Conservation (phyloP, 2,113 vertebrate genomes). For the Varanus komodoensis region DNA sequence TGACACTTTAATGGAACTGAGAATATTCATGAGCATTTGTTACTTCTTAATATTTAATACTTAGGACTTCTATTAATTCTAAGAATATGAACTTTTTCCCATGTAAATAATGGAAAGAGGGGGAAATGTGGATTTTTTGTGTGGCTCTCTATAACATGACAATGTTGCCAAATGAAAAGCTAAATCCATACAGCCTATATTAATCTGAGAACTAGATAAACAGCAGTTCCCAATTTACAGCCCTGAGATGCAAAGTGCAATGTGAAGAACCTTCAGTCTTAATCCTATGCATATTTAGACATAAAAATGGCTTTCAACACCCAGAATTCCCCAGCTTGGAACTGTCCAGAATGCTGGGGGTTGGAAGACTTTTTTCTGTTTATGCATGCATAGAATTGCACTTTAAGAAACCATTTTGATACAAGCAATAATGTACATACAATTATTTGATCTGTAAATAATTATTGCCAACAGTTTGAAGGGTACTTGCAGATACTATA, state of each 20-base stretch:
- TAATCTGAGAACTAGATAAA: background rate
- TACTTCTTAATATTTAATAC: background rate
- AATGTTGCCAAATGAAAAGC: background rate
- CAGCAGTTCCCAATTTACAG: background rate
- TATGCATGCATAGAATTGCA: too few species aligned
- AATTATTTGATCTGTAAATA: background rate
- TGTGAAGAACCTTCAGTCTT: too few species aligned
- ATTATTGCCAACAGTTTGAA: background rate
- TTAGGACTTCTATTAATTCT: background rate
- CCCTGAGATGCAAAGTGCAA: background rate
- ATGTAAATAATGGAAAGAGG: background rate
- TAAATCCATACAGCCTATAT: background rate
- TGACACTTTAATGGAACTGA: background rate
- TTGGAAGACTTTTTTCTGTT: background rate
- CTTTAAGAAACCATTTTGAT: background rate
- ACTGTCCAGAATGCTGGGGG: background rate
- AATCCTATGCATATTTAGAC: too few species aligned
- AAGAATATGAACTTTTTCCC: background rate
- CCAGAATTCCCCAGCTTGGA: background rate
- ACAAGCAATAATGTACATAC: background rate
- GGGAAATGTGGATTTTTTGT: background rate
- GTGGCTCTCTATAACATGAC: background rate
- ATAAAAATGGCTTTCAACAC: too few species aligned
- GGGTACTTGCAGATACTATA: too few species aligned
- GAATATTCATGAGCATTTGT: too few species aligned